phyloP scores from a whole-genome alignment of 2,797 vertebrate species.

The Enteromius mattozi region DNA sequence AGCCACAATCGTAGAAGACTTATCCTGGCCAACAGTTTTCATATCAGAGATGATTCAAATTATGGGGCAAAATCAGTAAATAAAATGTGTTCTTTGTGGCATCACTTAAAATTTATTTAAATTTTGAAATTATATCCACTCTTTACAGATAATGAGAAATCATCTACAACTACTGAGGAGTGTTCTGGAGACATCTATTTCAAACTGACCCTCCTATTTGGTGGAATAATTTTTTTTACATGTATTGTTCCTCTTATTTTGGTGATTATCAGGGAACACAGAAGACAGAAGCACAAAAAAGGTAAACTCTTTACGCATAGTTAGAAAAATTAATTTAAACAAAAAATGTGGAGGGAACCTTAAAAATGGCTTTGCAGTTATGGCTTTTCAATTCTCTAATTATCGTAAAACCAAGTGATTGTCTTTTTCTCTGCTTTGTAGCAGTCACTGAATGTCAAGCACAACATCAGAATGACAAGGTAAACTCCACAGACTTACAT shows the following conservation, averaged over 20 bases:
- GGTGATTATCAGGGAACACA: constrained; percentile 3
- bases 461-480: neutral
- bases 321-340: neutral
- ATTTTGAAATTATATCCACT: neutral
- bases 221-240: neutral
- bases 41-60: neutral
- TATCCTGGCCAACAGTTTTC: neutral
- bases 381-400: neutral
- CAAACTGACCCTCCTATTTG: constrained; percentile 4
- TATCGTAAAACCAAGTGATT: neutral
- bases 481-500: neutral
- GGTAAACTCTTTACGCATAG: neutral
- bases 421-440: neutral
- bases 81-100: neutral
- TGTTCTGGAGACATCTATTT: constrained; percentile 7
- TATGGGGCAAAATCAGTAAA: neutral
- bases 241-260: constrained; percentile 4
- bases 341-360: neutral
- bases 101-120: neutral
- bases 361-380: neutral
- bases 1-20: neutral
- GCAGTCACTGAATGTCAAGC: neutral
- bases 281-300: neutral
- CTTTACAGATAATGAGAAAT: constrained; percentile 5
- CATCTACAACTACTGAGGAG: neutral